Evolutionary conservation across 2,113 vertebrate genomes (phyloP).

Genomic region (Ammodytes marinus): DNA sequence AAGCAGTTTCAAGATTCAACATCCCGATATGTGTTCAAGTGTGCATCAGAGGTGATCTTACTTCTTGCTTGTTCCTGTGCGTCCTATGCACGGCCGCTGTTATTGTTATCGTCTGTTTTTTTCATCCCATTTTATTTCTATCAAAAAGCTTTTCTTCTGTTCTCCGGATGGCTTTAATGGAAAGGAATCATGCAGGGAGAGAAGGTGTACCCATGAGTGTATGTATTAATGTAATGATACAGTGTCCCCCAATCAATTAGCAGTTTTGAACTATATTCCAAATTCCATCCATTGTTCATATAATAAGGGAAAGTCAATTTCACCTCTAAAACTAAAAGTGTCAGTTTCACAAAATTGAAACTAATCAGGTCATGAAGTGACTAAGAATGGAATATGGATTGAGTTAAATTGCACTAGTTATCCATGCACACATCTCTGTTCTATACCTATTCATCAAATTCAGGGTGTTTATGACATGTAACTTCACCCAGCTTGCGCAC

Average conservation of each 20-base stretch:
- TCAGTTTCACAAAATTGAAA: not conserved
- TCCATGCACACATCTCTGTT: not conserved
- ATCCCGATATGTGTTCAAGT: not conserved
- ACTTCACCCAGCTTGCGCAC: not conserved
- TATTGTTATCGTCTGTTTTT: not conserved
- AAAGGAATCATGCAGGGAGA: not conserved
- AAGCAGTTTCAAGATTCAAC: not conserved
- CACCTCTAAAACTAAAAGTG: not conserved
- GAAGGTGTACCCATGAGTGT: not conserved
- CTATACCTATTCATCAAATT: not conserved
- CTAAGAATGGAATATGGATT: not conserved
- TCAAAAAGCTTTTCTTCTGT: not conserved
- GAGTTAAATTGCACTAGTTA: not conserved
- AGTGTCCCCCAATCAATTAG: not conserved
- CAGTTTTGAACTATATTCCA: slow-evolving; percentile 17
- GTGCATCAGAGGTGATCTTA: not conserved
- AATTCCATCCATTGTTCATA: not conserved
- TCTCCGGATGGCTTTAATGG: slow-evolving; percentile 2
- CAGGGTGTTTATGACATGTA: not conserved
- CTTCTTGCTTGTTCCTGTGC: not conserved
- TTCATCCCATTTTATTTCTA: slow-evolving; percentile 4
- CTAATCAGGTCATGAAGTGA: not conserved
- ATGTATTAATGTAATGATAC: slow-evolving; percentile 1
- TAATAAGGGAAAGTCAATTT: not conserved
- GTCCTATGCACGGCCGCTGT: not conserved